A percentile compares a stretch with the other conserved stretches of the same genome.
Evolutionary conservation across 2,797 vertebrate species (phyloP).

Genomic region (Protonibea diacanthus): DNA sequence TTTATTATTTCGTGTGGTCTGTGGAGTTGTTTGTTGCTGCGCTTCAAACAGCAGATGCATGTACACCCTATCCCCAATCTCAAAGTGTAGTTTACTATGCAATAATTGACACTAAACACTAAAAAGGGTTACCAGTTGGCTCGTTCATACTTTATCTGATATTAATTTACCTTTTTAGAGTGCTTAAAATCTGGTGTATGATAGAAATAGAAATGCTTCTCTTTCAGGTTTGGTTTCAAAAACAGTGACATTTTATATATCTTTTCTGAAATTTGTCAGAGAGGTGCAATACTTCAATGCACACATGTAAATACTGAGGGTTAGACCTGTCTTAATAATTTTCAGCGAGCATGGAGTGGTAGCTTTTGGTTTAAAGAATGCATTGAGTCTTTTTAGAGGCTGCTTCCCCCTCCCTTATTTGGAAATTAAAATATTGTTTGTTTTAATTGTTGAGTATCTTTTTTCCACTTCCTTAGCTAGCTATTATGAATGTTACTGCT

Average conservation of each 20-base stretch:
- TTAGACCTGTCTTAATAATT: slow-evolving; percentile 51
- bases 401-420: slow-evolving; percentile 53
- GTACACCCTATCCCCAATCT: slow-evolving; percentile 34
- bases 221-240: slow-evolving; percentile 41
- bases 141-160: slow-evolving; percentile 52
- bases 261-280: slow-evolving; percentile 48
- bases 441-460: slow-evolving; percentile 48
- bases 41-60: slow-evolving; percentile 66
- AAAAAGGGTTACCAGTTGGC: slow-evolving; percentile 48
- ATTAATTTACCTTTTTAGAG: slow-evolving; percentile 31
- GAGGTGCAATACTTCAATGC: slow-evolving; percentile 62
- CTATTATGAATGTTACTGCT: slow-evolving; percentile 79
- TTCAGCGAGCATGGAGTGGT: slow-evolving; percentile 73
- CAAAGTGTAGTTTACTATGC: slow-evolving; percentile 83
- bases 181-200: slow-evolving; percentile 48
- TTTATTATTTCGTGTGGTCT: slow-evolving; percentile 23
- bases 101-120: slow-evolving; percentile 72
- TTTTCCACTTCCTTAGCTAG: slow-evolving; percentile 52
- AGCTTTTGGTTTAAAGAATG: slow-evolving; percentile 68
- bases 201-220: slow-evolving; percentile 39
- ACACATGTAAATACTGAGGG: slow-evolving; percentile 73
- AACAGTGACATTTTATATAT: slow-evolving; percentile 58
- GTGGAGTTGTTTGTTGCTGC: slow-evolving; percentile 48
- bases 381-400: slow-evolving; percentile 70
- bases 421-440: slow-evolving; percentile 55